Evolutionary conservation across 2,797 vertebrate genomes (phyloP), one percentile per base, ranked within the genome.

Genomic region (Lithobates sylvaticus): DNA sequence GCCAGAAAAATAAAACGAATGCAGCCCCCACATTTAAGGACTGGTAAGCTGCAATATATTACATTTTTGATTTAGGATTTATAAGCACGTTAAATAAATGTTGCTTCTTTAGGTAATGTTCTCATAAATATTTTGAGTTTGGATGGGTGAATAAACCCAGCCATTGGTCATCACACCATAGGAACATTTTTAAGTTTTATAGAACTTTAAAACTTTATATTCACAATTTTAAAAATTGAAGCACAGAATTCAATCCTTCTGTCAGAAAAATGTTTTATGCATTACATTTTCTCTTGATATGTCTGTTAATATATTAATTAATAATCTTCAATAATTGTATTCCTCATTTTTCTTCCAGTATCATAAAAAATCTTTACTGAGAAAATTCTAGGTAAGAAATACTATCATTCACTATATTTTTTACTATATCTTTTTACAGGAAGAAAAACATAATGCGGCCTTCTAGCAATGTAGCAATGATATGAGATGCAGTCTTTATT

Each of bases 391-490:
- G 44, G 68, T 72, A 78, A 73, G 54, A 86, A 72, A 65, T 65
- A 71, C 42, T 68, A 71, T 82, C 36, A 61, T 65, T 81, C 72
- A 82, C 44, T 72, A 13, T 61, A 82, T 76, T 61, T 86, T n/a
- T 76, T 81, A 86, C 21, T 61, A 18, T 76, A 83, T 87, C 10
- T 78, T 61, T 84, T 83, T n/a, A 42, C 39, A 44, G 44, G 26
- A 69, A 75, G 81, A 61, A 79, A 87, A 87, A 71, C 76, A 83
- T 87, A 87, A 83, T 79, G 76, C 79, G 70, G 76, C 81, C 86
- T 87, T 83, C 75, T 39, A 83, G 85, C 85, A 67, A 78, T 78
- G 75, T 78, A 87, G 80, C 86, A 83, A 83, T 87, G 76, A 79
- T 69, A 84, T 23, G 32, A 58, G 75, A 87, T 83, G 86, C 75